Evolutionary conservation across 2,113 vertebrate genomes (phyloP), one percentile per base, ranked within the genome.

Genomic region (Ptychochromis oligacanthus): DNA sequence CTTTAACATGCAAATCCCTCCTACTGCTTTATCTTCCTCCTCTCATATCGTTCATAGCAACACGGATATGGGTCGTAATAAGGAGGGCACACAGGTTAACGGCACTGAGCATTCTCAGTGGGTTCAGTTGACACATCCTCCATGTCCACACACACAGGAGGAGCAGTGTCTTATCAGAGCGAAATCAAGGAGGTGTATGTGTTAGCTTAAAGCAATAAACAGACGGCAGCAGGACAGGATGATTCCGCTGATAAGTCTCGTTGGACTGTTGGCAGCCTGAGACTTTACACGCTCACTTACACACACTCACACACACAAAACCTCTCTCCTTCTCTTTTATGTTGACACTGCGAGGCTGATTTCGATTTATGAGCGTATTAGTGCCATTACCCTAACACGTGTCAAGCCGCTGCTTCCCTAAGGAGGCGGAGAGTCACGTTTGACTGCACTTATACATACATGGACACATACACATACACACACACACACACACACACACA

Each of bases 331-430:
- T 76, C 75, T 58, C 62, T 85, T 91, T 86, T 72, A 83, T 91
- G 49, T 75, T 90, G 90, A 91, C 90, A 87, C 55, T 84, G 82
- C 62, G 3, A 18, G 67, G 76, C 77, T 88, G 85, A 91, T 92
- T 88, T 92, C 76, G 79, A 93, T 93, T 94, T 93, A 94, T 90
- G 89, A 90, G 84, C 24, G 13, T 91, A 93, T 95, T 94, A 95
- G 85, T 14, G 74, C 84, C 87, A 91, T 93, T 94, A 93, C 86
- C 84, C 83, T 12, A 93, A 94, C 93, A 93, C 88, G 86, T 93
- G 93, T 93, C 80, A 77, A 81, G 83, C 76, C 57, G 24, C 70
- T 80, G 88, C 84, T 88, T 85, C 82, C 74, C 84, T 74, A 82
- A 89, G 75, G 86, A 88, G 87, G 86, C 52, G 62, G 77, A 89